Evolutionary conservation across 2,888 invertebrate genomes (phyloP).

Genomic region (Hecatera dysodea): DNA sequence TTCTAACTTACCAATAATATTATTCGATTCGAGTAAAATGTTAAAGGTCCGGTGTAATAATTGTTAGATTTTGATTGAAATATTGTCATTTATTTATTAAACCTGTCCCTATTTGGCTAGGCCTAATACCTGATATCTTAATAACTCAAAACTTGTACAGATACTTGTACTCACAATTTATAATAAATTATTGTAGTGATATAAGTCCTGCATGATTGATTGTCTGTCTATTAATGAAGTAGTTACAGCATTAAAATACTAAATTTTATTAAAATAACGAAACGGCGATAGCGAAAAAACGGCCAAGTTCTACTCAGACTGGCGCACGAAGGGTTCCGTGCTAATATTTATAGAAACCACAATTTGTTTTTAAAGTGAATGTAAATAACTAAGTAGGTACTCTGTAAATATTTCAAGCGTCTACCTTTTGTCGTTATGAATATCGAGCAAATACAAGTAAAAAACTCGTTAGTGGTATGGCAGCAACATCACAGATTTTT

Average conservation of each 20-base stretch:
- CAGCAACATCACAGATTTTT: too few species aligned
- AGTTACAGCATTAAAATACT: background rate
- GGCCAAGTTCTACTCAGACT: too few species aligned
- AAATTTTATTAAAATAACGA: too few species aligned
- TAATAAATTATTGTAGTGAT: background rate
- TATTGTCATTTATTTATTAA: constrained; percentile 4
- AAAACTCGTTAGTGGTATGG: too few species aligned
- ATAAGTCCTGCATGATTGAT: background rate
- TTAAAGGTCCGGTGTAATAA: constrained; percentile 15
- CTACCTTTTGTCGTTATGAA: too few species aligned
- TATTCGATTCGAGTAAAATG: constrained; percentile 8
- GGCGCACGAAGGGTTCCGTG: too few species aligned
- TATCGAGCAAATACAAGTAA: too few species aligned
- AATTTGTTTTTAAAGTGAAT: too few species aligned
- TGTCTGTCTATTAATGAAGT: background rate
- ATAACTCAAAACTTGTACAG: background rate
- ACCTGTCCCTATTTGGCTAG: background rate
- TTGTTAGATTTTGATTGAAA: constrained; percentile 15
- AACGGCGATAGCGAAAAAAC: too few species aligned
- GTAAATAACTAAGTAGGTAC: too few species aligned
- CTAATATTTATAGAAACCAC: too few species aligned
- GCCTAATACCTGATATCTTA: background rate
- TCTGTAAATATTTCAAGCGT: too few species aligned
- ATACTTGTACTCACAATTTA: background rate
- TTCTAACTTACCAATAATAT: constrained; percentile 16